A percentile compares a stretch with the other conserved stretches of the same genome.
phyloP scores from a whole-genome alignment of 2,113 vertebrate genomes.

The Calyptommatus sinebrachiatus region DNA sequence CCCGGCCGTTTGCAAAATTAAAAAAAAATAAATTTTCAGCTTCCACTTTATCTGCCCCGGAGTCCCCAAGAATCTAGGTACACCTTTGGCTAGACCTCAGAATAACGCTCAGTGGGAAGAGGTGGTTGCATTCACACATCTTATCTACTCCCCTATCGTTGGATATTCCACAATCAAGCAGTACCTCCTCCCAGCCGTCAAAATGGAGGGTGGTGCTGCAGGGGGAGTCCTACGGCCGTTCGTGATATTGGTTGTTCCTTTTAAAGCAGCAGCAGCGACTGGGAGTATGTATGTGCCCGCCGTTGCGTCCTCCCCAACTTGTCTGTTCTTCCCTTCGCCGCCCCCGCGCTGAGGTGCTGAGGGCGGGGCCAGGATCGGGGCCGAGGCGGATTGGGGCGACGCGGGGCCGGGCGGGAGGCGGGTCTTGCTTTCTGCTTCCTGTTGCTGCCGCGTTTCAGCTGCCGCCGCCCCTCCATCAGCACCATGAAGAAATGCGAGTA shows the following conservation, averaged over 20 bases:
- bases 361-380: slow-evolving; percentile 43
- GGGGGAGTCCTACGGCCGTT: not conserved
- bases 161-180: no score
- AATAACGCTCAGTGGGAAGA: no score
- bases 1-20: no score
- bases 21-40: no score
- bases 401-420: not conserved
- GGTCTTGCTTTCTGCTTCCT: not conserved
- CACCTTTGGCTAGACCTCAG: no score
- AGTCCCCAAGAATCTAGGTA: no score
- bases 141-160: no score
- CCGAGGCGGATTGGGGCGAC: no score
- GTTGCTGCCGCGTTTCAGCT: not conserved
- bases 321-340: not conserved
- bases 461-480: slow-evolving; percentile 24
- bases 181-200: not conserved
- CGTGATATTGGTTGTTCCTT: no score
- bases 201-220: not conserved
- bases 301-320: no score
- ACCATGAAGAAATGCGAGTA: slow-evolving; percentile 84
- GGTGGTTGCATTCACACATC: no score
- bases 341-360: slow-evolving; percentile 15
- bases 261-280: not conserved
- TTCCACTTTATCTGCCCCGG: no score
- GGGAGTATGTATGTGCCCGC: not conserved